Evolutionary conservation across 2,797 vertebrate genomes (phyloP), one percentile per base, ranked within the genome.

Genomic region (Pelobates cultripes): DNA sequence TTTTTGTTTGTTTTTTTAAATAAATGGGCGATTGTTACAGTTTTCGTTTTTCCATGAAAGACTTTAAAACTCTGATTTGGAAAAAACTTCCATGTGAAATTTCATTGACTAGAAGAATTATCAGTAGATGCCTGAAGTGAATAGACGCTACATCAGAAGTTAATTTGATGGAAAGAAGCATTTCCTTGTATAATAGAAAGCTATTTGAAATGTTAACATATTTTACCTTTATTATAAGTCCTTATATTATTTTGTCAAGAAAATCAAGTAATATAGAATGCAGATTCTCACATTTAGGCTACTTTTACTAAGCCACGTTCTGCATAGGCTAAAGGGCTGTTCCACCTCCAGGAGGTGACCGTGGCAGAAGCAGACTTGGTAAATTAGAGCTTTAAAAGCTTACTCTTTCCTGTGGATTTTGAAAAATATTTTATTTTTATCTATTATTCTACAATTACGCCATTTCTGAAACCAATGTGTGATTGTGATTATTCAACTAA

Each of bases 131-230:
- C 47, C 40, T 45, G 53, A 75, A 69, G 67, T 45, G 75, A 75
- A 64, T 75, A 71, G 82, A 84, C 82, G 82, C 77, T 71, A 60
- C 82, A 84, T 84, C 82, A 84, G 70, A 79, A 43, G 60, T 70
- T 83, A 15, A 70, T 64, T 84, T 84, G 82, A 84, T 84, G 82
- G 68, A 72, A 12, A 84, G 82, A 84, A 76, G 63, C 12, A 67
- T 67, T 77, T 77, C 28, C 66, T 57, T 80, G 70, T 74, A 68
- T 80, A 80, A 15, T 68, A 80, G 3, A 75, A 40, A 61, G n/a
- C 63, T n/a, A 40, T 75, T 43, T 51, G 68, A 55, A 73, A 42
- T 6, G 45, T 15, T 74, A 61, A 67, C 2, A 9, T 44, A 43
- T 10, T 17, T 60, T 70, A 55, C 67, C 57, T 76, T 4, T 40